Evolutionary conservation across 2,113 vertebrate genomes (phyloP).

Genomic region (Columbina picui): DNA sequence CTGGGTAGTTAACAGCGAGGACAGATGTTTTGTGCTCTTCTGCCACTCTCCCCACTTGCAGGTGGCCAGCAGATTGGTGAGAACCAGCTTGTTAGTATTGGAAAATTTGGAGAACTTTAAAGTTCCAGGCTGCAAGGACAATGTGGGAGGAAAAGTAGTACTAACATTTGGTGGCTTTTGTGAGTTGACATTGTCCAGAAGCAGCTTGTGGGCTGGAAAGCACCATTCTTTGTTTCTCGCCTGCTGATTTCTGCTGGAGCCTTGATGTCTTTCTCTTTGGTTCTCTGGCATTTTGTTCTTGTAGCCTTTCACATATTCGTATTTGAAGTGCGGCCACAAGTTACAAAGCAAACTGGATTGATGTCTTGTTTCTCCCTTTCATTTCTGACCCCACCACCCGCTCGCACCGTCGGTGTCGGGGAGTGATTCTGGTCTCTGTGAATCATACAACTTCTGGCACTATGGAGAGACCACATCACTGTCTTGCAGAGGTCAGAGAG

Average conservation of each 20-base stretch:
- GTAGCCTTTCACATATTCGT: not conserved
- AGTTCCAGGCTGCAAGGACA: not conserved
- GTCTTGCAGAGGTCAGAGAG: not conserved
- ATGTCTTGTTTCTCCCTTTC: not conserved
- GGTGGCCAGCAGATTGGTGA: not conserved
- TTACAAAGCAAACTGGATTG: not conserved
- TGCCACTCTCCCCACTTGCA: not conserved
- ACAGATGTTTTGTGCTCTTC: not conserved
- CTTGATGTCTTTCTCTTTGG: not conserved
- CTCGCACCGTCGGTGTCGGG: not conserved
- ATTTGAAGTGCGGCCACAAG: not conserved
- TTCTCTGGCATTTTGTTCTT: not conserved
- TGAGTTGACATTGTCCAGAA: not conserved
- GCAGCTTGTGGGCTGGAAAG: not conserved
- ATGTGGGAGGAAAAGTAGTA: not conserved
- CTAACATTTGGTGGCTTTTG: not conserved
- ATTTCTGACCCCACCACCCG: not conserved
- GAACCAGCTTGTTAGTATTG: not conserved
- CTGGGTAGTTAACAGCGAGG: not conserved
- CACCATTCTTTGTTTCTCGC: not conserved
- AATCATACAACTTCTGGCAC: not conserved
- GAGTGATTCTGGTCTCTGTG: not conserved
- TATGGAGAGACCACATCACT: rapidly evolving
- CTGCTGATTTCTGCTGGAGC: not conserved
- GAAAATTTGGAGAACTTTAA: not conserved